Evolutionary conservation across 1,140 invertebrate species (phyloP).

Genomic region (Platorchestia sp.): DNA sequence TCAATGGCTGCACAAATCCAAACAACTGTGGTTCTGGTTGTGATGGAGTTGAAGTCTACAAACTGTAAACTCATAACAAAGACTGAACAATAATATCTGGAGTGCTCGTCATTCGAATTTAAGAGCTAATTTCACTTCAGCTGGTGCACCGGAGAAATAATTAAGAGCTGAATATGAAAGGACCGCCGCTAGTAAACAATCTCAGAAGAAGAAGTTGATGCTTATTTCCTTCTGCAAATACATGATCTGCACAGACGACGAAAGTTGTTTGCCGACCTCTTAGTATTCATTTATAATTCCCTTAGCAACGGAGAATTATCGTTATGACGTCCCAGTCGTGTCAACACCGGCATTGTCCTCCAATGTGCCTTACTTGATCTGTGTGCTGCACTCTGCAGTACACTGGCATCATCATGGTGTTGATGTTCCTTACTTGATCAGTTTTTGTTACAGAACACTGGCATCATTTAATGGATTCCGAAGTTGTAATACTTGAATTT

Average conservation of each 20-base stretch:
- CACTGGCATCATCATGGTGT: background rate
- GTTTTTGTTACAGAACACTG: background rate
- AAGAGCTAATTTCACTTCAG: background rate
- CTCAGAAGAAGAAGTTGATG: background rate
- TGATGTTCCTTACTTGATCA: background rate
- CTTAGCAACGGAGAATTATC: background rate
- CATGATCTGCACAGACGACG: background rate
- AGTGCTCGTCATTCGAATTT: background rate
- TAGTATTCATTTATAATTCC: background rate
- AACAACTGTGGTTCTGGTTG: background rate
- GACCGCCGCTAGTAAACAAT: background rate
- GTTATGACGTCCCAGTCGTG: background rate
- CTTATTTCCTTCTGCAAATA: background rate
- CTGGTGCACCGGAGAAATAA: background rate
- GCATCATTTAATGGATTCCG: background rate
- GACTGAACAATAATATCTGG: background rate
- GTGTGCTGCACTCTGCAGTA: background rate
- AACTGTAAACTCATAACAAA: background rate
- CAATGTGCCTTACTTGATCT: background rate
- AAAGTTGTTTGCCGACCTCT: background rate
- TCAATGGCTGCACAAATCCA: background rate
- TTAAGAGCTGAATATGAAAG: background rate
- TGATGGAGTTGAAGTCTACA: background rate
- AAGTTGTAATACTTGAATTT: background rate
- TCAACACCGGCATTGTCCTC: background rate